These are phyloP conservation scores for Thalassophryne amazonica DNA, from an alignment of 2,797 vertebrate species.

Conservation along the genomic window DNA sequence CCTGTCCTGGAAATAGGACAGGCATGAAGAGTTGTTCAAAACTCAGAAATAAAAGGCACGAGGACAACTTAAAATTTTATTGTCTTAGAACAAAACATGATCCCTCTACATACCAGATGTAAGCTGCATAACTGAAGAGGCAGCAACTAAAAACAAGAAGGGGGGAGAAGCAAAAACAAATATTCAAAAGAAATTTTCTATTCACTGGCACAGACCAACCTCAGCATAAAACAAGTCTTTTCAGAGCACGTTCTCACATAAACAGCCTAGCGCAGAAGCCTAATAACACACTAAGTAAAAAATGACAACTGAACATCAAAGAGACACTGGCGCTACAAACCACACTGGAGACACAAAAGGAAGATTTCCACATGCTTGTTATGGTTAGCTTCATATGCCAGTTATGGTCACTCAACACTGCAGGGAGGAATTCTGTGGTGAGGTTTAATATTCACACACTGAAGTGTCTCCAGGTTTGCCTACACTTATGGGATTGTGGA, in stretches of 20 bases:
- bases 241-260: slow-evolving; percentile 15
- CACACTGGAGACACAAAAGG: slow-evolving; percentile 46
- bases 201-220: slow-evolving; percentile 27
- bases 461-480: neutral
- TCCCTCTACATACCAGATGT: slow-evolving; percentile 37
- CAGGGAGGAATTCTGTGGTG: neutral
- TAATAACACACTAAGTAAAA: slow-evolving; percentile 61
- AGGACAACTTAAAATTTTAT: slow-evolving; percentile 30
- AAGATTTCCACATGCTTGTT: slow-evolving; percentile 23
- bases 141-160: slow-evolving; percentile 50
- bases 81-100: slow-evolving; percentile 68
- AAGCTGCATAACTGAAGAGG: slow-evolving; percentile 37
- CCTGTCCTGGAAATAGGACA: too few relatives aligned
- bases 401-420: neutral
- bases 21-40: too few relatives aligned
- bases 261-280: slow-evolving; percentile 29
- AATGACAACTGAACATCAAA: slow-evolving; percentile 46
- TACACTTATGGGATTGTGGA: slow-evolving; percentile 38
- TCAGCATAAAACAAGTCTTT: slow-evolving; percentile 45
- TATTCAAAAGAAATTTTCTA: slow-evolving; percentile 54
- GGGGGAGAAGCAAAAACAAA: slow-evolving; percentile 12
- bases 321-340: slow-evolving; percentile 32
- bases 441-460: slow-evolving; percentile 1
- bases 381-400: slow-evolving; percentile 10
- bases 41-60: neutral